Evolutionary conservation across 2,888 invertebrate genomes (phyloP), one percentile per base, ranked within the genome.

Genomic region (Amorpha juglandis): DNA sequence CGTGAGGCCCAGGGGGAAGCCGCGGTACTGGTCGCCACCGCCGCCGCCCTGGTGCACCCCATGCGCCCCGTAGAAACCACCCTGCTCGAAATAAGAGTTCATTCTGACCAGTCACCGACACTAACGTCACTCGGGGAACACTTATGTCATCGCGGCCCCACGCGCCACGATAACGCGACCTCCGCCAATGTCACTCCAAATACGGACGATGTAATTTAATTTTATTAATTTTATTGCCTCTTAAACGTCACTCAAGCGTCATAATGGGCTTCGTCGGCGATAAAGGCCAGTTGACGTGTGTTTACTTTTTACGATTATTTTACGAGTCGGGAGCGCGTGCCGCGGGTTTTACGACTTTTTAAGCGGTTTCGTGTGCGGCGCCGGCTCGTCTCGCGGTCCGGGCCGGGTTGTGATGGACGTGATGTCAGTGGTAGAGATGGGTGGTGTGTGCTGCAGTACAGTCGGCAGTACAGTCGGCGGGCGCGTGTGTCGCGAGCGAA

Each of bases 11-110:
- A 98, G 93, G 16, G 98, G 98, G 85, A 98, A 98, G 72, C 97
- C 97, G 83, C 97, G 95, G 90, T 98, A 97, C 89, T 97, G 96
- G 92, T 96, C 95, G 77, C 97, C 97, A 69, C 96, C 95, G 21
- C 92, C 95, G 77, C 95, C 95, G 71, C 95, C 95, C 94, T 98
- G 96, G 94, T 97, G 96, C 80, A 92, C 92, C 86, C 98, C 98
- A 91, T 98, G 97, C 83, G 96, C 95, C 84, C 98, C 98, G 94
- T 98, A 98, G 95, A 98, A 98, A 92, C 98, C 98, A 91, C 97
- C 97, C 95, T 98, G 98, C 95, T 98, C 98, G 92, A 98, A 98
- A 92, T 98, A 98, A 89, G 98, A 98, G 96, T 98, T 98, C 98
- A 98, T 98, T 91, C 90, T 95, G 90, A 84, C 83, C 80, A 79